Base-by-base conservation (phyloP, 2,797 vertebrate species). In the Spheniscus humboldti region DNA sequence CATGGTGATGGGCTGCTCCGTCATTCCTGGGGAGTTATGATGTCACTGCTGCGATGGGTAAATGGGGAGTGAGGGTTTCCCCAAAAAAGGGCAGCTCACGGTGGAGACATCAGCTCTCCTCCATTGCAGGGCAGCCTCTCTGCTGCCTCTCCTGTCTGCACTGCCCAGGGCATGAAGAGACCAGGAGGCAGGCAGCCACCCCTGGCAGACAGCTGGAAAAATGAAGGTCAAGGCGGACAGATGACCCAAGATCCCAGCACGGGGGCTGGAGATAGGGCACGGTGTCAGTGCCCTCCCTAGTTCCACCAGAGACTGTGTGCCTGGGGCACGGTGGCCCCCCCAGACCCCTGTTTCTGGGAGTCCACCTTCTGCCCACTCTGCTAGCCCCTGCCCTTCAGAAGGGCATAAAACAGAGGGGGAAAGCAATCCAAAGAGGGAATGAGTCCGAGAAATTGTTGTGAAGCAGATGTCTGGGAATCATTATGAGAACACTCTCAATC, bases 391-490 rank as follows among this genome's bases (percentile, higher is more conserved):
- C 33, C 48, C 35, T 88, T 55, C 66, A 92, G 66, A 75, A 45
- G 35, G 79, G 66, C 53, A 62, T 50, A 43, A 90, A 90, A 80
- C 33, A 55, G 62, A 66, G 50, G 10, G 39, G 14, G 28, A 66
- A 86, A 88, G 23, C 43, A 92, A 86, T 60, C 47, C 55, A 31
- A 77, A 68, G 52, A 75, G 18, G 57, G 81, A 85, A 50, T 19
- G 13, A 85, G 10, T 55, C 43, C 3, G 45, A 94, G 69, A 88
- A 88, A 83, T 35, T 72, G 60, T 66, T 93, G 85, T 57, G 50
- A 91, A 95, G 52, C 76, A 93, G 69, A 95, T 92, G 91, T 95
- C 96, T 97, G 96, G 96, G 91, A 96, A 81, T 95, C 96, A 96
- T 97, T 97, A 97, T 0, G 33, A 90, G 90, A 96, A 75, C 53